Percentiles rank a stretch among this genome's conserved stretches.
These are phyloP conservation scores for Epinephelus cyanopodus DNA, from an alignment of 2,113 vertebrate genomes.

Conservation along the genomic window DNA sequence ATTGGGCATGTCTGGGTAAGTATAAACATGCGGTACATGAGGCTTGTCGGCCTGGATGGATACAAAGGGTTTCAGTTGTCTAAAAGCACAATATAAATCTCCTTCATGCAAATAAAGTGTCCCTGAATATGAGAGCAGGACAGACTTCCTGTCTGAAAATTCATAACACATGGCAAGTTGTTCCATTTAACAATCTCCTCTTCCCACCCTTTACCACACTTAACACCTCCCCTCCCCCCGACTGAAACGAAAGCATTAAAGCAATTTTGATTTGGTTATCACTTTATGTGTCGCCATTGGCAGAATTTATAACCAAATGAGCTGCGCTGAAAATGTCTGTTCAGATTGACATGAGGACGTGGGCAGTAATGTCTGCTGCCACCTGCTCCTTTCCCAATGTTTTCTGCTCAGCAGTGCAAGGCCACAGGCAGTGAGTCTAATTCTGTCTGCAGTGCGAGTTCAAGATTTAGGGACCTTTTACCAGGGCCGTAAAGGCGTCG, in stretches of 20 bases:
- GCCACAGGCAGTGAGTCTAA: constrained; percentile 60
- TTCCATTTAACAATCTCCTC: constrained; percentile 48
- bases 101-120: constrained; percentile 31
- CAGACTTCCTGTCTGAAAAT: constrained; percentile 40
- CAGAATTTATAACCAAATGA: constrained; percentile 68
- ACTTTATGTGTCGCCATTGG: constrained; percentile 55
- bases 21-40: constrained; percentile 12
- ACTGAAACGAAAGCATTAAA: constrained; percentile 56
- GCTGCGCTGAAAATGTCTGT: constrained; percentile 63
- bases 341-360: constrained; percentile 73
- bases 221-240: constrained; percentile 30
- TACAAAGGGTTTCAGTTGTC: neutral
- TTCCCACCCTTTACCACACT: constrained; percentile 43
- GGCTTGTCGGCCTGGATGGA: constrained; percentile 22
- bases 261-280: constrained; percentile 66
- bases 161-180: constrained; percentile 46
- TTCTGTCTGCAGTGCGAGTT: constrained; percentile 64
- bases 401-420: constrained; percentile 57
- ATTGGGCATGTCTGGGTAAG: constrained; percentile 44
- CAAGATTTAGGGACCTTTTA: constrained; percentile 66
- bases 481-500: constrained; percentile 44
- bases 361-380: constrained; percentile 73
- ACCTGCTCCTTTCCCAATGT: constrained; percentile 74
- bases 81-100: constrained; percentile 30
- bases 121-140: constrained; percentile 8